Conservation (phyloP, 2,888 invertebrate genomes). For the Plebejus melissa region DNA sequence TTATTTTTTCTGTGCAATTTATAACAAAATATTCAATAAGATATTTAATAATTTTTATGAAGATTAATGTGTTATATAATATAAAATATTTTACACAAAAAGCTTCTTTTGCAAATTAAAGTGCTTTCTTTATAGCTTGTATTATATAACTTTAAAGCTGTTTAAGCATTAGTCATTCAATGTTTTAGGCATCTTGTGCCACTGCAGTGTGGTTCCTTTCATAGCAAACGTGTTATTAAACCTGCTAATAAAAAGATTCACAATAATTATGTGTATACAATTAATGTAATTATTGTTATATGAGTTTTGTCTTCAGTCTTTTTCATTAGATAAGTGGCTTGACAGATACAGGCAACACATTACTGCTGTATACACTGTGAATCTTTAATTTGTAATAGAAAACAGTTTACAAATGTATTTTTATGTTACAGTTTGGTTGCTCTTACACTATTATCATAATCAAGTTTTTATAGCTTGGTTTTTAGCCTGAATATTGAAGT, state of each 20-base stretch:
- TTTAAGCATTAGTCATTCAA: not conserved
- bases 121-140: not conserved
- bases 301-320: no score
- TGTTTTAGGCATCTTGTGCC: not conserved
- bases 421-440: no score
- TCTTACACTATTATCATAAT: not conserved
- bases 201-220: not conserved
- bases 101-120: not conserved
- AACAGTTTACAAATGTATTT: not conserved
- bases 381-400: no score
- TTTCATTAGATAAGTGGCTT: no score
- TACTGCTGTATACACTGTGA: no score
- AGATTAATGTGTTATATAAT: not conserved
- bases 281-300: no score
- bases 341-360: no score
- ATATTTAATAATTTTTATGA: not conserved
- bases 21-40: no score
- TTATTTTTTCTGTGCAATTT: not conserved
- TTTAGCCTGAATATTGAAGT: no score
- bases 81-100: not conserved
- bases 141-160: not conserved
- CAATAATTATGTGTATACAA: no score
- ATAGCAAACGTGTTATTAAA: no score
- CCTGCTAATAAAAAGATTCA: no score
- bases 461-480: not conserved